Percentiles rank a stretch among this genome's conserved stretches.
These are phyloP conservation scores for Malacosoma neustria DNA, from an alignment of 2,888 invertebrate genomes.

Conservation along the genomic window DNA sequence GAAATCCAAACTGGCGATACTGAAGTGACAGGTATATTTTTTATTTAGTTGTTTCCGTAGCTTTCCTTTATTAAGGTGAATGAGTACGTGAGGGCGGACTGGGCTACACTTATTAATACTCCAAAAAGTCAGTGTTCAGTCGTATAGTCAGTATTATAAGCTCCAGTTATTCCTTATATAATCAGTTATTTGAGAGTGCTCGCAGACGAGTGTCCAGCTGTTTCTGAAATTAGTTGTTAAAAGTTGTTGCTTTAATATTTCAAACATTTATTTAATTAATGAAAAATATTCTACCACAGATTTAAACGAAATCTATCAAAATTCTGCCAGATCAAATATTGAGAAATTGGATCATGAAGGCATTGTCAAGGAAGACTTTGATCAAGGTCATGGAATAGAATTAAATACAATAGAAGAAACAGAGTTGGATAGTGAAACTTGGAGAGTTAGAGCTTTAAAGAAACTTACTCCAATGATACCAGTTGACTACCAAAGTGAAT, in stretches of 20 bases:
- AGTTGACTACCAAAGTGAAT: constrained; percentile 27
- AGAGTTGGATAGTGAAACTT: constrained; percentile 15
- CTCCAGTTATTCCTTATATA: no score
- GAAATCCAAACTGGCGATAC: constrained; percentile 19
- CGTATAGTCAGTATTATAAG: no score
- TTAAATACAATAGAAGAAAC: constrained; percentile 14
- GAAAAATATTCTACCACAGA: no score
- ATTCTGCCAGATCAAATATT: constrained; percentile 13
- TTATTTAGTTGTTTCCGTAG: constrained; percentile 2
- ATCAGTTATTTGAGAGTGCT: no score
- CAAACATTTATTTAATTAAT: no score
- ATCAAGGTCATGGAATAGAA: constrained; percentile 8
- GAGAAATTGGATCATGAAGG: constrained; percentile 15
- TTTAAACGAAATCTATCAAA: constrained; percentile 19
- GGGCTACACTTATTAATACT: no score
- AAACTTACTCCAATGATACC: constrained; percentile 47
- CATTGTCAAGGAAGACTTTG: constrained; percentile 10
- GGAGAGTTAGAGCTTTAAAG: constrained; percentile 28
- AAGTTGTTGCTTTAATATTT: no score
- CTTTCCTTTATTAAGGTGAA: no score
- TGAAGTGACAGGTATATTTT: constrained; percentile 20
- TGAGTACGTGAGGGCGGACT: no score
- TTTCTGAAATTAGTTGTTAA: no score
- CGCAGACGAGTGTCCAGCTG: no score
- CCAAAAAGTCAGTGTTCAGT: no score